Percentiles rank a stretch among this genome's conserved stretches.
Conservation (phyloP, 2,113 vertebrate species). For the Hippocampus comes region DNA sequence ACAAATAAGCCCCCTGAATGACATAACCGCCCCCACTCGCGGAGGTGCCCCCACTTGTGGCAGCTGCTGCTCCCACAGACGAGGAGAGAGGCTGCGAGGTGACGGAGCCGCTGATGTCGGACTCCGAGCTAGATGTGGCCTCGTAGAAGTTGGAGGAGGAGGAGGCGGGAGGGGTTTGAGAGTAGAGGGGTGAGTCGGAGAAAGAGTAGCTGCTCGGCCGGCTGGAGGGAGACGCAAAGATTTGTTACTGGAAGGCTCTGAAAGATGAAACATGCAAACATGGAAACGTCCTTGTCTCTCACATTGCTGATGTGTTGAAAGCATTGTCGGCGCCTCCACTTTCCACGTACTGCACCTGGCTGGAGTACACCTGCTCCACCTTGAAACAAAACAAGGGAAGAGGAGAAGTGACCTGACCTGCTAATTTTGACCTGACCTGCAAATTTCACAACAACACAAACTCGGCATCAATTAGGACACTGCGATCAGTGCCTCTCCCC, state of each 20-base stretch:
- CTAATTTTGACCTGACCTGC: neutral
- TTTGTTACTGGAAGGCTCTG: neutral
- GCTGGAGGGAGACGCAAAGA: slow-evolving; percentile 53
- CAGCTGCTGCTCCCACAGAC: slow-evolving; percentile 56
- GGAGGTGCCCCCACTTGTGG: slow-evolving; percentile 31
- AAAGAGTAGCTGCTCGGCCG: slow-evolving; percentile 81
- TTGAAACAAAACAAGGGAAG: slow-evolving; percentile 38
- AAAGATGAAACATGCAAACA: neutral
- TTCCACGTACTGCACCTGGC: slow-evolving; percentile 88
- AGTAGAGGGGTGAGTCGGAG: slow-evolving; percentile 81
- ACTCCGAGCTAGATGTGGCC: slow-evolving; percentile 67
- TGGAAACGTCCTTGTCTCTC: slow-evolving; percentile 48
- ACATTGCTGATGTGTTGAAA: slow-evolving; percentile 83
- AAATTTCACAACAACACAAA: neutral
- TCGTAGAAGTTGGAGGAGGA: slow-evolving; percentile 79
- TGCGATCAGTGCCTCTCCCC: neutral
- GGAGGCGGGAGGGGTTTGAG: slow-evolving; percentile 73
- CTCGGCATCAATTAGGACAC: neutral
- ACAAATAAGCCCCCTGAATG: slow-evolving; percentile 81
- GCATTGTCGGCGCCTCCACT: slow-evolving; percentile 70
- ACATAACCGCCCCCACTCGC: slow-evolving; percentile 70
- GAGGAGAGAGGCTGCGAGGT: slow-evolving; percentile 73
- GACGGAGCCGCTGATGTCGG: slow-evolving; percentile 73
- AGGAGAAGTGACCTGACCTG: neutral
- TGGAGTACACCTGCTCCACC: slow-evolving; percentile 84